Evolutionary conservation across 1,140 invertebrate genomes (phyloP), one percentile per base, ranked within the genome.

Genomic region (Rhopalosiphum maidis): DNA sequence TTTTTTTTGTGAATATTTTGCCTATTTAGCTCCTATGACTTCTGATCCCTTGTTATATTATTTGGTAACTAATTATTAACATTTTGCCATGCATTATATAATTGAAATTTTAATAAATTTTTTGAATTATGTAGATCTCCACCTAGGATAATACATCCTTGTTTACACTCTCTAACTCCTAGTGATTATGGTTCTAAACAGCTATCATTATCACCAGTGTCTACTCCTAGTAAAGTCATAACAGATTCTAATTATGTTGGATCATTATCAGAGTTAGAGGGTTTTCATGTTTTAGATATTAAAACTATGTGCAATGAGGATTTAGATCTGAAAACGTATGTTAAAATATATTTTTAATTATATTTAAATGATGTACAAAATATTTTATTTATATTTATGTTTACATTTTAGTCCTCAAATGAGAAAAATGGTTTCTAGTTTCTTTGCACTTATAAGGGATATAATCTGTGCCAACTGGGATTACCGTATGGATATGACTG

Each of bases 381-480:
- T 87, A 5, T 86, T 86, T 43, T 88, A 88, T 9, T 51, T 48
- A 88, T 88, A n/a, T 43, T n/a, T 43, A 90, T 60, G 3, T 41
- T 25, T 68, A 35, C 18, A 68, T 60, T 60, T 68, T 94, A 95
- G 94, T 93, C 94, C 94, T n/a, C 94, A 93, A 88, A 96, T 96
- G 94, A 97, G 96, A 96, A 96, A 97, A 95, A 97, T 97, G 88
- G 97, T 97, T 0, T 96, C 97, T 0, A 98, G 97, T 95, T 98
- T 98, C 95, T 97, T 98, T 95, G 97, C 97, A 0, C 95, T 98
- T 46, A 96, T 98, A 25, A 95, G 98, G 5, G 98, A 98, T 94
- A 96, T 98, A 85, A 97, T 98, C 93, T 97, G 97, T 55, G 97
- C 97, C 0, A 97, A 97, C n/a, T 96, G 96, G 1, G 97, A 98